Evolutionary conservation across 2,888 invertebrate species (phyloP).

Genomic region (Dynastes maya): DNA sequence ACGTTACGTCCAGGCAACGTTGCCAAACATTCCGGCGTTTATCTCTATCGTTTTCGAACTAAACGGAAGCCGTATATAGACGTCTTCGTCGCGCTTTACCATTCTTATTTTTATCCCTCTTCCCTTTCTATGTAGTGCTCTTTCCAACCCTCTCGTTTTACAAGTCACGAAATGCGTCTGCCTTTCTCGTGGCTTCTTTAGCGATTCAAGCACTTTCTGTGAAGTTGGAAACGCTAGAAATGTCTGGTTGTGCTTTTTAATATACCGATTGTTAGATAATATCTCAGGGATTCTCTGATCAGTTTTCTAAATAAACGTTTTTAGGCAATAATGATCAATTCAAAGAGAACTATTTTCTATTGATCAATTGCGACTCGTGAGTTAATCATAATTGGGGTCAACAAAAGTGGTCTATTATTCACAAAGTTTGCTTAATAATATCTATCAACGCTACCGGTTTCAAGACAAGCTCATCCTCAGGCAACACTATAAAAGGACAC

Average conservation of each 20-base stretch:
- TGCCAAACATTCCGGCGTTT: conserved; percentile 57
- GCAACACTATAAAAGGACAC: no score
- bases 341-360: no score
- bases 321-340: no score
- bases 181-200: conserved; percentile 61
- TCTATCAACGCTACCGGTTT: no score
- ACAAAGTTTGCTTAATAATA: no score
- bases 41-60: conserved; percentile 53
- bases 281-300: no score
- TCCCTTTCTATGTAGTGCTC: conserved; percentile 50
- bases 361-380: no score
- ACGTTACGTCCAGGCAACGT: conserved; percentile 58
- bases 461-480: no score
- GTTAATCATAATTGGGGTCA: no score
- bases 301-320: no score
- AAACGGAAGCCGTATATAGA: conserved; percentile 47
- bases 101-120: conserved; percentile 63
- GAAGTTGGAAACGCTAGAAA: neutral
- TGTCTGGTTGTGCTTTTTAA: neutral
- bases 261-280: no score
- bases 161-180: conserved; percentile 54
- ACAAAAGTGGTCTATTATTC: no score
- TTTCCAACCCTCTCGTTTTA: conserved; percentile 17
- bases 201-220: neutral
- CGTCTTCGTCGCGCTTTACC: conserved; percentile 57